Base-by-base conservation (phyloP, 2,797 vertebrate species). In the Scarus forsteni region DNA sequence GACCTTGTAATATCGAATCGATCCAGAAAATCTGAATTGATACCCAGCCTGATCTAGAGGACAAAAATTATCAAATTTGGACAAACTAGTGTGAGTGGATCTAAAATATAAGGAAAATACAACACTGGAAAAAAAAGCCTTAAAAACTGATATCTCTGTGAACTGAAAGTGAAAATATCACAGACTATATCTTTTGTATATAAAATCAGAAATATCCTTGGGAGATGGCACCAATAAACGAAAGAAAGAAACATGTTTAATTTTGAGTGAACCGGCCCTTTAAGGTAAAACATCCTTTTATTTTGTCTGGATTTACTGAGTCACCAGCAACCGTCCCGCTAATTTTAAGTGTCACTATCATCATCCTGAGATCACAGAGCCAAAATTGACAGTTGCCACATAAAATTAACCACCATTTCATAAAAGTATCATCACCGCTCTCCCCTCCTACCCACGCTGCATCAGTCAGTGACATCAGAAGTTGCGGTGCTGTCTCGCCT, bases 381-480 rank as follows among this genome's bases (percentile, higher is more conserved):
- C 9, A 48, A 50, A 35, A 63, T 13, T 72, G 66, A 73, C 72
- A 79, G 73, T 75, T 52, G 14, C 70, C 56, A 63, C 67, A 73
- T 18, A 36, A 80, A 79, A 72, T 65, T 65, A 77, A 69, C 68
- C 80, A 66, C 68, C 40, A 11, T 48, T 75, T 84, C 60, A 81
- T 83, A 73, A 77, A 87, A 81, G 83, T 77, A 76, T 75, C 57
- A 72, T 62, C 10, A 16, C 53, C 3, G 39, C 70, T 70, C 60
- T 57, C 49, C 51, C 54, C 61, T 48, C 70, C 85, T 82, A 70
- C 84, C 86, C 83, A 76, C 79, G 57, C 51, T 62, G 73, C 79
- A 78, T 81, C 85, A 82, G 79, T 50, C 5, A 58, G 70, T 83
- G 75, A 82, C 87, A 77, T 87, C 84, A 83, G 79, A 79, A 55